These are phyloP conservation scores for Apus apus DNA, from an alignment of 2,113 vertebrate genomes.

Conservation along the genomic window DNA sequence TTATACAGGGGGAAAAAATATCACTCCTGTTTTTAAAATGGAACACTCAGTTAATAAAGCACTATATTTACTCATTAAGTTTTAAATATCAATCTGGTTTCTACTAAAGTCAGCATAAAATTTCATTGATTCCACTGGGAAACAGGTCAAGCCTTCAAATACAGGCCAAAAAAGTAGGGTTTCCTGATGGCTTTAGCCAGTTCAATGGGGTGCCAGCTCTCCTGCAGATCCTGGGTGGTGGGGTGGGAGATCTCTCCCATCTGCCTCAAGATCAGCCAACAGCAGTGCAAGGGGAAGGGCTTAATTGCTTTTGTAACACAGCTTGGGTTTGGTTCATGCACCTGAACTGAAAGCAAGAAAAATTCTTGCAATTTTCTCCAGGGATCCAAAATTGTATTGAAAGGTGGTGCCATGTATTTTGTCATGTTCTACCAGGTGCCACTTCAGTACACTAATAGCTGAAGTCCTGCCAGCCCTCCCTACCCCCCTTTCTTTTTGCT, in stretches of 20 bases:
- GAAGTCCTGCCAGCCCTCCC: not conserved
- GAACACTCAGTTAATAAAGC: slow-evolving; percentile 11
- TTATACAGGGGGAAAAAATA: not conserved
- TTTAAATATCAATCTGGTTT: not conserved
- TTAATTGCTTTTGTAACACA: not conserved
- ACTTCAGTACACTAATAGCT: not conserved
- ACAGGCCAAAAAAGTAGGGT: not conserved
- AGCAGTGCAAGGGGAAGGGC: not conserved
- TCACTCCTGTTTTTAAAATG: not conserved
- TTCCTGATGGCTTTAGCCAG: too few species aligned
- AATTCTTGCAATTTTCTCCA: not conserved
- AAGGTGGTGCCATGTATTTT: not conserved
- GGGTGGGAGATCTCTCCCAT: not conserved
- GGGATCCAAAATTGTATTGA: not conserved
- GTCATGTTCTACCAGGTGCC: not conserved
- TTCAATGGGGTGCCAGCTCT: not conserved
- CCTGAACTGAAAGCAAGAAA: not conserved
- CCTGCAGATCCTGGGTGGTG: not conserved
- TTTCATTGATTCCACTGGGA: not conserved
- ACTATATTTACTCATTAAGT: not conserved
- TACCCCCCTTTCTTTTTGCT: not conserved
- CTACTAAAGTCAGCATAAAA: not conserved
- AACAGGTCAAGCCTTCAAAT: not conserved
- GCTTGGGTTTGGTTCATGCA: rapidly evolving
- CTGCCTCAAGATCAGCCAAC: not conserved